Evolutionary conservation across 2,888 invertebrate species (phyloP), one percentile per base, ranked within the genome.

Genomic region (Sminthurinus aureus): DNA sequence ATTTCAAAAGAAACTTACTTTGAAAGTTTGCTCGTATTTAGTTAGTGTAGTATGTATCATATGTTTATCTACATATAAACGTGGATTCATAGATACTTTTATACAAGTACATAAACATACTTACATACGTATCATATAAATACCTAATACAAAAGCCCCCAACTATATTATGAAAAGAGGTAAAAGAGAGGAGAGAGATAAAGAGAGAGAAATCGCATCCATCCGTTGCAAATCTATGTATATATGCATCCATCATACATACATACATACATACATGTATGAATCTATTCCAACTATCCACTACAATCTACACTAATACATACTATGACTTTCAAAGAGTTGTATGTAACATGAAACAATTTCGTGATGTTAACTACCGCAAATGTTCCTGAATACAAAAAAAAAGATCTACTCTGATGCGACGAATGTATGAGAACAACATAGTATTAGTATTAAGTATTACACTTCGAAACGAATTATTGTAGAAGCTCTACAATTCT

Each of bases 161-260:
- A 24, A 38, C 38, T 38, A 38, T 38, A 38, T 6, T 38, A 38
- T 38, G 6, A 11, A 73, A 8, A 73, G 24, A 73, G 24, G 26
- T 73, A 73, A 22, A 38, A 64, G 9, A 66, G 18, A 78, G 58
- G 64, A 24, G 18, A n/a, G 69, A 51, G 79, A 18, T 38, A 58
- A 38, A 79, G 50, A 76, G 26, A 73, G 22, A 73, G 38, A 79
- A 69, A 15, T 79, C 24, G 38, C 79, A 79, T 38, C 71, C 79
- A 79, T 79, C 79, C 79, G 79, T 79, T 79, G 69, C 79, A 51
- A 52, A n/a, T 71, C n/a, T n/a, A n/a, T 69, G 6, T 26, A 58
- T 58, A 58, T 58, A 58, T 58, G 38, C 38, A 38, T 38, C 1
- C 38, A 4, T 1, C 6, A 38, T 38, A 38, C 38, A 38, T 38